phyloP scores from a whole-genome alignment of 2,113 vertebrate species.

The Ochotona princeps region DNA sequence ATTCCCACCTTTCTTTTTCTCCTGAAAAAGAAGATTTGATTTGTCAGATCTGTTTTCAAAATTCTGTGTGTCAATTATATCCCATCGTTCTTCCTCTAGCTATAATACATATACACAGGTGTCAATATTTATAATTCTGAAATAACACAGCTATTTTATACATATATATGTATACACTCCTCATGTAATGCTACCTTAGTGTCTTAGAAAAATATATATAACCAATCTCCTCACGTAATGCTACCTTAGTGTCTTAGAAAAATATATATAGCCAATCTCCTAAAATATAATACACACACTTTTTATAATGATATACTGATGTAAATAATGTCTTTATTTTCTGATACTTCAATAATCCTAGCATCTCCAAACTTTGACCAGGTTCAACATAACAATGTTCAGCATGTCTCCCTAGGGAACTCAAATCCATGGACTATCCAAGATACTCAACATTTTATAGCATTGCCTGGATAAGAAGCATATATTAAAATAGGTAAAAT shows the following conservation, averaged over 20 bases:
- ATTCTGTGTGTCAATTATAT: not conserved
- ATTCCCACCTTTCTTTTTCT: not conserved
- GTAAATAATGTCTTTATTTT: conserved; percentile 4
- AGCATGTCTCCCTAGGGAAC: not conserved
- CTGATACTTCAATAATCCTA: not conserved
- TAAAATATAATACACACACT: not conserved
- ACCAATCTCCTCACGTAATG: not conserved
- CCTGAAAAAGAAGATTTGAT: not conserved
- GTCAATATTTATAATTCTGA: not conserved
- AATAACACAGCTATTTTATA: not conserved
- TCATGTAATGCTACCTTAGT: too few relatives aligned
- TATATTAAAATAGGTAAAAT: not conserved
- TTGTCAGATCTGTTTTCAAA: not conserved
- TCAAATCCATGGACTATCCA: not conserved
- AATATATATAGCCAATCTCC: not conserved
- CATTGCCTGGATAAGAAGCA: not conserved
- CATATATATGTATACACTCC: too few relatives aligned
- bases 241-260: not conserved
- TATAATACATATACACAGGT: not conserved
- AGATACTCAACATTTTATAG: not conserved
- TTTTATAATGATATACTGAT: conserved; percentile 20
- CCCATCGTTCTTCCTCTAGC: not conserved
- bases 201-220: not conserved
- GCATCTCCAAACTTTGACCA: not conserved
- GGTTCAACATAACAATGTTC: not conserved